Base-by-base conservation (phyloP, 2,797 vertebrate genomes). In the Myotis daubentonii region DNA sequence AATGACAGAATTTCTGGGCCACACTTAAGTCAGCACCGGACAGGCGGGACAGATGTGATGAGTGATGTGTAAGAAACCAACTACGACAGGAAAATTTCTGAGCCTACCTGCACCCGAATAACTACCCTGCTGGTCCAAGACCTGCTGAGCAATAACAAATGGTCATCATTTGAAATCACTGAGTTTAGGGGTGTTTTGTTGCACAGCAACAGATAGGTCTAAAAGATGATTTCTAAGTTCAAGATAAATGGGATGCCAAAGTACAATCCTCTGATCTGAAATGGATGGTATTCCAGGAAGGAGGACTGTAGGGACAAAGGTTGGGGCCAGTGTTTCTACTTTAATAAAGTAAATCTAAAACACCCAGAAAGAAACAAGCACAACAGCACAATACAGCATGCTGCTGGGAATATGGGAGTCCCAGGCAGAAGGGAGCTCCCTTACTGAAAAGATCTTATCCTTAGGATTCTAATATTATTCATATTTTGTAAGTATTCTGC, bases 201-300 rank as follows among this genome's bases (percentile, higher is more conserved):
- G 80, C 22, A 33, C 3, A 90, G 55, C 11, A 72, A 94, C 62
- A 90, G 23, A 71, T 0, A 84, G 4, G 22, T 65, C 38, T 62
- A 44, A 95, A 91, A 57, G 44, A 83, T 11, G 19, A 38, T 41
- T 92, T 90, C n/a, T 81, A 44, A 76, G 79, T 36, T 86, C 44
- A 96, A 85, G 44, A 49, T 20, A 82, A 66, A 75, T 20, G 15
- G 22, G 10, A 3, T 47, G 15, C 22, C 30, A 62, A 87, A 2
- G 20, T 36, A 49, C 8, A 79, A 8, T 51, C 30, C 28, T 57
- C 13, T 81, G 13, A 55, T 87, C 4, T 30, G 17, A 87, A 62
- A 78, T 65, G 30, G 70, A 33, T 38, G n/a, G 19, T 28, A 30
- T 78, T 85, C 30, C 6, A 90, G 22, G 12, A 71, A 72, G 41